These are phyloP conservation scores for Corythoichthys intestinalis DNA, from an alignment of 2,113 vertebrate genomes.

Conservation along the genomic window DNA sequence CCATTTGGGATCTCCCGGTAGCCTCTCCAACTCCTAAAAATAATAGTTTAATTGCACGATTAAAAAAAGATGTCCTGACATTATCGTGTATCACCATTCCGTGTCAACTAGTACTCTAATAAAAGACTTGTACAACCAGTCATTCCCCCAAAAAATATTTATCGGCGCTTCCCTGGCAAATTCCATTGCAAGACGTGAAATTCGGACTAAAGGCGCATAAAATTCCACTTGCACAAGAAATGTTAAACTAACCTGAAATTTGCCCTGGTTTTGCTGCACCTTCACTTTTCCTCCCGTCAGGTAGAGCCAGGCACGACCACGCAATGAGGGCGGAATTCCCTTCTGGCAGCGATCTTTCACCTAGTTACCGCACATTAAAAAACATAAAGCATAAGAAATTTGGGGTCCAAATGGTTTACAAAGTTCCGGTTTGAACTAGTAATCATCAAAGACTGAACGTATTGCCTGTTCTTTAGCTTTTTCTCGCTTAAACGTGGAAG, in stretches of 20 bases:
- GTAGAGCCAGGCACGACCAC: constrained; percentile 95
- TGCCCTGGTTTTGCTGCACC: constrained; percentile 82
- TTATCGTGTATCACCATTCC: no score
- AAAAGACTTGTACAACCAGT: no score
- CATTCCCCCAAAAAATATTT: no score
- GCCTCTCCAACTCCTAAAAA: constrained; percentile 81
- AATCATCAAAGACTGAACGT: no score
- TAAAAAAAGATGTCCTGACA: not conserved
- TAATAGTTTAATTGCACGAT: not conserved
- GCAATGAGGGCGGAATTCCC: constrained; percentile 92
- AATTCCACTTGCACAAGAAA: not conserved
- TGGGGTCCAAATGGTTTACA: no score
- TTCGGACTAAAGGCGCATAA: not conserved
- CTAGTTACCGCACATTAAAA: constrained; percentile 51
- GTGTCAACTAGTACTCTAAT: no score
- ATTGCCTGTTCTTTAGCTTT: no score
- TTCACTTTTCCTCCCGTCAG: constrained; percentile 91
- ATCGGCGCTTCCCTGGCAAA: not conserved
- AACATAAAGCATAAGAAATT: no score
- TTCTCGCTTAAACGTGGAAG: no score
- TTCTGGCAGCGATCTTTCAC: constrained; percentile 94
- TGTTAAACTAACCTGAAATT: constrained; percentile 76
- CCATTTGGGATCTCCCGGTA: constrained; percentile 88
- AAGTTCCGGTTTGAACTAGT: no score
- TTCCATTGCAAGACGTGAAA: not conserved